A percentile compares a stretch with the other conserved stretches of the same genome.
Evolutionary conservation across 2,888 invertebrate genomes (phyloP).

Genomic region (Pollenia griseotomentosa): DNA sequence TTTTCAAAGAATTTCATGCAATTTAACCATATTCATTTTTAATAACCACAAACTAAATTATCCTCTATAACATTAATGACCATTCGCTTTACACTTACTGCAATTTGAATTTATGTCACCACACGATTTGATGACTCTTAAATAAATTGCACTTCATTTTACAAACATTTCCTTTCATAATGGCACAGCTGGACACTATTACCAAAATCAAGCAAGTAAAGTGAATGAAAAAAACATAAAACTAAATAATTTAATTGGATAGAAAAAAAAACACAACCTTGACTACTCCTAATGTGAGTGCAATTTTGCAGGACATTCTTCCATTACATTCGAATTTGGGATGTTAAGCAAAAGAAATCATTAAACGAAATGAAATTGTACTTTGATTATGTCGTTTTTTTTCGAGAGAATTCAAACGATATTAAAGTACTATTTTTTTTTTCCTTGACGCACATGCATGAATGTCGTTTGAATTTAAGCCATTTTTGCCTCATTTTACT

Average conservation of each 20-base stretch:
- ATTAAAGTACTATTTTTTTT: neutral
- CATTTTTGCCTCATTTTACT: neutral
- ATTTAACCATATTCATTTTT: no score
- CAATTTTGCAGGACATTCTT: neutral
- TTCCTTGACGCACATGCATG: neutral
- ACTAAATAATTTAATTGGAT: conserved; percentile 4
- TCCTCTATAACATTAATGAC: neutral
- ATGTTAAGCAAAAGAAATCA: neutral
- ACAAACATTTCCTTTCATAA: neutral
- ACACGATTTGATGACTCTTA: neutral
- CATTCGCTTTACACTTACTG: no score
- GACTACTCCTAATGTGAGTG: neutral
- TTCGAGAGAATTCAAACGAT: neutral
- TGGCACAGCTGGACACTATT: neutral
- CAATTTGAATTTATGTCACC: neutral
- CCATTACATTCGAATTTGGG: conserved; percentile 5
- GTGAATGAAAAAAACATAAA: neutral
- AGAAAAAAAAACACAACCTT: neutral
- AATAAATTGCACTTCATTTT: neutral
- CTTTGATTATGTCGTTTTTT: conserved; percentile 19
- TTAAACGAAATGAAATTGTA: neutral
- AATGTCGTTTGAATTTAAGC: neutral
- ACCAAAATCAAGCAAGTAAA: neutral
- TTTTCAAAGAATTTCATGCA: no score
- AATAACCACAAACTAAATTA: neutral